Conservation (phyloP, 2,888 invertebrate species). For the Adelognathus sp. region DNA sequence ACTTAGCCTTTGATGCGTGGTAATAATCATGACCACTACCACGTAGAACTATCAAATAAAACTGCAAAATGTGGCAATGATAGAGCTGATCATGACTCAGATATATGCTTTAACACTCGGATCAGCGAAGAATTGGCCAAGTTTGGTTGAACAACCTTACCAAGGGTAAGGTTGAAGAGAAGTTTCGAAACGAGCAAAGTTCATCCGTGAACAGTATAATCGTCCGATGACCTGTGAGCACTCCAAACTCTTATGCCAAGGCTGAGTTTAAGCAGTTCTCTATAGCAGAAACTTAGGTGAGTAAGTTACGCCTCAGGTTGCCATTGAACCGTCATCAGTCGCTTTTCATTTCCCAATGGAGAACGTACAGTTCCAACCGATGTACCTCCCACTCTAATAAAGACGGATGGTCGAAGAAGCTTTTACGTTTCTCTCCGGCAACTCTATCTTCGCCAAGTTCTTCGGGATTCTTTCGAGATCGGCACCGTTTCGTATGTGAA, state of each 20-base stretch:
- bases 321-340: neutral
- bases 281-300: neutral
- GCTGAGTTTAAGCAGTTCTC: neutral
- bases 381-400: slow-evolving; percentile 1
- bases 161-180: neutral
- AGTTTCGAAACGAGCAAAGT: neutral
- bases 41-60: neutral
- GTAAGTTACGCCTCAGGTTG: neutral
- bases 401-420: neutral
- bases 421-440: slow-evolving; percentile 4
- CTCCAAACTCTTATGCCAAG: neutral
- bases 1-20: neutral
- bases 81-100: neutral
- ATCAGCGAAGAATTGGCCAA: neutral
- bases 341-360: neutral
- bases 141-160: neutral
- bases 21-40: neutral
- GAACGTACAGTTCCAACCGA: neutral
- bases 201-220: slow-evolving; percentile 15
- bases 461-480: slow-evolving; percentile 16
- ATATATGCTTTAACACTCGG: neutral
- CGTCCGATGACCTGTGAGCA: slow-evolving; percentile 11
- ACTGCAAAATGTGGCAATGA: neutral
- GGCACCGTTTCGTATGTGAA: slow-evolving; percentile 22
- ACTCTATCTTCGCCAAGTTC: neutral